These are phyloP conservation scores for Acrocephalus arundinaceus DNA, from an alignment of 2,113 vertebrate genomes.

Conservation along the genomic window DNA sequence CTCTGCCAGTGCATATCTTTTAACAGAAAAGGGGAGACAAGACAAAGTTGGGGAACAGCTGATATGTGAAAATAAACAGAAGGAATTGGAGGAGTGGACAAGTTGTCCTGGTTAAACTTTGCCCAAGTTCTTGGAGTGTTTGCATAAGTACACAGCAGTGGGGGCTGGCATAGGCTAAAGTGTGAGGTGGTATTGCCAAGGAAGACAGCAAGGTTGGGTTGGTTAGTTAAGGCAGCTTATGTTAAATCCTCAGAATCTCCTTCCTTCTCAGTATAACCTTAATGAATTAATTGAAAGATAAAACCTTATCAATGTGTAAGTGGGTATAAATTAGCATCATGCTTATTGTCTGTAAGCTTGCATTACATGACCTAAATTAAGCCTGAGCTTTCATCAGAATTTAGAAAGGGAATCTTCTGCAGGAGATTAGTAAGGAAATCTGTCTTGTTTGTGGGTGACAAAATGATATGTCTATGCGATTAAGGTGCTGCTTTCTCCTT, in stretches of 20 bases:
- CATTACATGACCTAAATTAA: neutral
- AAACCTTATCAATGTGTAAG: neutral
- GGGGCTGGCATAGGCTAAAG: neutral
- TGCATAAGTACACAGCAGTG: neutral
- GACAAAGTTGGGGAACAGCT: neutral
- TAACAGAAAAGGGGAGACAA: neutral
- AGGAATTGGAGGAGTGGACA: neutral
- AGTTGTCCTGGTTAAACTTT: neutral
- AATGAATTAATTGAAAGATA: slow-evolving; percentile 35
- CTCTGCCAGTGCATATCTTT: neutral
- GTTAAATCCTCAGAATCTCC: neutral
- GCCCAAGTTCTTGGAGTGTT: neutral
- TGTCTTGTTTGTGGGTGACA: neutral
- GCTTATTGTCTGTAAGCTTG: neutral
- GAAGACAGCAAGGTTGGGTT: neutral
- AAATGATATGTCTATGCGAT: neutral
- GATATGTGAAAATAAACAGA: neutral
- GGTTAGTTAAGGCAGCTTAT: neutral
- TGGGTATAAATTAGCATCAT: neutral
- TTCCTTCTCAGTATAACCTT: slow-evolving; percentile 23
- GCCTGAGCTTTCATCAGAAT: neutral
- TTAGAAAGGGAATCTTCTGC: neutral
- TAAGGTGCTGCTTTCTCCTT: neutral
- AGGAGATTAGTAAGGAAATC: neutral
- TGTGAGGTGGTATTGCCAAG: neutral